Evolutionary conservation across 1,140 invertebrate species (phyloP).

Genomic region (Mamestra configurata): DNA sequence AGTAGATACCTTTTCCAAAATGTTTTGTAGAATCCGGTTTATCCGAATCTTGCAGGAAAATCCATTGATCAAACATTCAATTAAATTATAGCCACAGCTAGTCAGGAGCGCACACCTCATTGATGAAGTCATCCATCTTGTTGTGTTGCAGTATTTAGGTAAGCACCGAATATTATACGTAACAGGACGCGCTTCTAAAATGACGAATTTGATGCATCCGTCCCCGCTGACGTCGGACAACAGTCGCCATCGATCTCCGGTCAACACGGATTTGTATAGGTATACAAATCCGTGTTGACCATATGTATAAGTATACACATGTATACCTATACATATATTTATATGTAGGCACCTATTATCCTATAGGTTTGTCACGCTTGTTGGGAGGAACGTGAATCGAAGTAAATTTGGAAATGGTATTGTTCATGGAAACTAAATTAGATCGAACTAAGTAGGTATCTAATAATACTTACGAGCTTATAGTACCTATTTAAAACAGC

Average conservation of each 20-base stretch:
- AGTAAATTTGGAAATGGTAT: no score
- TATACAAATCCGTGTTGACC: no score
- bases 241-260: background rate
- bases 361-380: no score
- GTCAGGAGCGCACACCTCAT: background rate
- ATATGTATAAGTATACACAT: background rate
- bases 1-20: no score
- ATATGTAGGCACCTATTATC: no score
- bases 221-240: background rate
- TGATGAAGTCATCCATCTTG: background rate
- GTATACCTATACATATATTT: background rate
- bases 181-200: background rate
- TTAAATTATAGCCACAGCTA: background rate
- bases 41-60: no score
- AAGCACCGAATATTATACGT: background rate
- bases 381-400: no score
- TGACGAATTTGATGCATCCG: constrained; percentile 26
- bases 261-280: background rate
- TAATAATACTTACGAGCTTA: no score
- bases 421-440: no score
- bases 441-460: no score
- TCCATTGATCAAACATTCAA: background rate
- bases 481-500: no score
- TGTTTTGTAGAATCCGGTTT: no score
- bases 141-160: background rate